Percentiles rank a stretch among this genome's conserved stretches.
These are phyloP conservation scores for Steatornis caripensis DNA, from an alignment of 2,113 vertebrate species.

Conservation along the genomic window DNA sequence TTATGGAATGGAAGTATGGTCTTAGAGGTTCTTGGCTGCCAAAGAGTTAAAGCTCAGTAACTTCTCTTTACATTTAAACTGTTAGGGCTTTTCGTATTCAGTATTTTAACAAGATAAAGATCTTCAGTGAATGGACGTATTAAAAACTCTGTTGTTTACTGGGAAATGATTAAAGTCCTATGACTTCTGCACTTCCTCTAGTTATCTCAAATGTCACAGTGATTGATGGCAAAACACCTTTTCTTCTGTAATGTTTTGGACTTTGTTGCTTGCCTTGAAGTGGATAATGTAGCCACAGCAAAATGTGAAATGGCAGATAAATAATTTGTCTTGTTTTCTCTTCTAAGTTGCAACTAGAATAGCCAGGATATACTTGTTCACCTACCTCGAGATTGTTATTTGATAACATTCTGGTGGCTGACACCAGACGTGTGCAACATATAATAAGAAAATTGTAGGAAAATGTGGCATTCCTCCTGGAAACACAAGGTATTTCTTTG, in stretches of 20 bases:
- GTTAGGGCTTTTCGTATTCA: neutral
- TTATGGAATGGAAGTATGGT: neutral
- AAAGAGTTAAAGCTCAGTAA: neutral
- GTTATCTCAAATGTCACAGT: conserved; percentile 46
- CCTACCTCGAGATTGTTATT: neutral
- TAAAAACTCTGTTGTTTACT: neutral
- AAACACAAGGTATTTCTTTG: neutral
- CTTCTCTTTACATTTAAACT: neutral
- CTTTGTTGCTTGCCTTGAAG: conserved; percentile 7
- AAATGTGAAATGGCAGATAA: conserved; percentile 45
- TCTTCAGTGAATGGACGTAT: neutral
- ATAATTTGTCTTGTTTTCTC: conserved; percentile 37
- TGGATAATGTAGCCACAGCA: conserved; percentile 12
- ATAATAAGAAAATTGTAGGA: neutral
- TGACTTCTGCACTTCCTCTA: conserved; percentile 15
- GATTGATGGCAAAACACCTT: conserved; percentile 43
- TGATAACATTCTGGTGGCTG: neutral
- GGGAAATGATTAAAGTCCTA: conserved; percentile 35
- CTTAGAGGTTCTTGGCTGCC: neutral
- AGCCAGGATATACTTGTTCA: neutral
- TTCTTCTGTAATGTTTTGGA: conserved; percentile 18
- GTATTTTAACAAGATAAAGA: neutral
- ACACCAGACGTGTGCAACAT: neutral
- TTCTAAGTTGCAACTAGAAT: neutral
- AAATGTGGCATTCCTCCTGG: neutral